Percentiles rank a stretch among this genome's conserved stretches.
phyloP scores from a whole-genome alignment of 2,888 invertebrate genomes.

The Sphecodes monilicornis region DNA sequence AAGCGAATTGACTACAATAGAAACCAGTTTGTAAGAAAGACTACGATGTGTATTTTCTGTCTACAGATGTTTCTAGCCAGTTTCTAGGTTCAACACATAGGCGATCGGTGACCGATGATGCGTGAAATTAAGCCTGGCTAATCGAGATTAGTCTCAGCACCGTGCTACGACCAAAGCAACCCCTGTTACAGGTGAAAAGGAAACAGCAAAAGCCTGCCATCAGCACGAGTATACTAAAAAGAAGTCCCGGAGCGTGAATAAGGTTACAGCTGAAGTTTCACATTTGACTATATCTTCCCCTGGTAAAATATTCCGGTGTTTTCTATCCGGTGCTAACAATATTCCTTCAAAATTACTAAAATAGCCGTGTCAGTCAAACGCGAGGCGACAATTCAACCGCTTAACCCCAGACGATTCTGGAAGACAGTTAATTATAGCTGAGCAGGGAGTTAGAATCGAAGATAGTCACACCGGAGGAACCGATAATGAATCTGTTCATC shows the following conservation, averaged over 20 bases:
- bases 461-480: not conserved
- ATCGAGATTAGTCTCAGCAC: not conserved
- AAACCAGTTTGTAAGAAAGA: not conserved
- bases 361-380: conserved; percentile 16
- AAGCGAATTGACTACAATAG: not conserved
- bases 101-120: not conserved
- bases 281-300: not conserved
- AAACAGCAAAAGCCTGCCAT: not conserved
- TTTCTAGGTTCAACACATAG: not conserved
- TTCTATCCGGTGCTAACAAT: not conserved
- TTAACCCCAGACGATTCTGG: not conserved
- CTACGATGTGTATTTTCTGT: not conserved
- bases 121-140: not conserved
- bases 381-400: not conserved
- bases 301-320: not conserved
- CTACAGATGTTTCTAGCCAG: not conserved
- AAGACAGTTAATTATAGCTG: conserved; percentile 27
- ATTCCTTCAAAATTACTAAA: conserved; percentile 12
- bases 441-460: conserved; percentile 15
- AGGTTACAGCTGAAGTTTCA: not conserved
- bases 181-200: not conserved
- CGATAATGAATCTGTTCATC: conserved; percentile 25
- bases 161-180: not conserved
- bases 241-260: not conserved
- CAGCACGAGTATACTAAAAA: not conserved